phyloP scores from a whole-genome alignment of 2,888 invertebrate genomes.

The Crematogaster levior region DNA sequence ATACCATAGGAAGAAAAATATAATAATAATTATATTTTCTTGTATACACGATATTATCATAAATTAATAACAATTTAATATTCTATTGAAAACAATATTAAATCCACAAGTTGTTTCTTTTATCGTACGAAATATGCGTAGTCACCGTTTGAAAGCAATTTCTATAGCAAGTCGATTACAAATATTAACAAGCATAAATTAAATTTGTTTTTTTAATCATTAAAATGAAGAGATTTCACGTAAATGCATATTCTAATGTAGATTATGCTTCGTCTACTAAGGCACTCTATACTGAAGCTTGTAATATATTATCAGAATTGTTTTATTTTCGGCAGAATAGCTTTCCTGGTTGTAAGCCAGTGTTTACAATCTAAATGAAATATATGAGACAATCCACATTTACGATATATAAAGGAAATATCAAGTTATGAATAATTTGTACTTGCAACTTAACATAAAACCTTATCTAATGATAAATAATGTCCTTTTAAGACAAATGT shows the following conservation, averaged over 20 bases:
- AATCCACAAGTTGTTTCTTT: neutral
- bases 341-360: conserved; percentile 25
- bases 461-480: conserved; percentile 9
- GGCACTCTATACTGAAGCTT: conserved; percentile 70
- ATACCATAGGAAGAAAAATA: neutral
- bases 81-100: neutral
- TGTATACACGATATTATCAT: neutral
- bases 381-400: neutral
- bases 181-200: conserved; percentile 21
- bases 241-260: conserved; percentile 43
- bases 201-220: conserved; percentile 8
- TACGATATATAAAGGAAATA: conserved; percentile 6
- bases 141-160: neutral
- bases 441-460: conserved; percentile 33
- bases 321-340: conserved; percentile 42
- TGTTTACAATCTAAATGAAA: conserved; percentile 2
- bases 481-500: conserved; percentile 1
- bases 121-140: conserved; percentile 10
- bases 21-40: conserved; percentile 17
- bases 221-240: conserved; percentile 8
- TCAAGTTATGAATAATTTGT: conserved; percentile 23
- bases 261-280: conserved; percentile 61
- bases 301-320: conserved; percentile 47
- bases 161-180: conserved; percentile 10
- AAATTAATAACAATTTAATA: conserved; percentile 22